A percentile compares a stretch with the other conserved stretches of the same genome.
These are phyloP conservation scores for Halictus rubicundus DNA, from an alignment of 1,140 invertebrate species.

Conservation along the genomic window DNA sequence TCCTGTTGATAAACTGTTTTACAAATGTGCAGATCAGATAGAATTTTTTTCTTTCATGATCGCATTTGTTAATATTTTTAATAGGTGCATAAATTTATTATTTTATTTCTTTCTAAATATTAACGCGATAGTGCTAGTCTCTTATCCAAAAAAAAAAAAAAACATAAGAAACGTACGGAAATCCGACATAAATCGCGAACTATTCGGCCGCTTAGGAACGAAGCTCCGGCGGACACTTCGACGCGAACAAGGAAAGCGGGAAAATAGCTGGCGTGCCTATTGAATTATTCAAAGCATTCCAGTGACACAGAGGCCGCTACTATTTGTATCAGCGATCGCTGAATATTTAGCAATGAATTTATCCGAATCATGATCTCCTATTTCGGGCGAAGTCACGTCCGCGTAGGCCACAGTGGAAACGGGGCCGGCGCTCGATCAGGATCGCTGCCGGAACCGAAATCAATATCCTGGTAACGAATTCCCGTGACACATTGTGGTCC, in stretches of 20 bases:
- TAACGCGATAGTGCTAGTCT: too few species aligned
- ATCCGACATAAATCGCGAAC: too few species aligned
- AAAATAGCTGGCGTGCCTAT: slow-evolving; percentile 41
- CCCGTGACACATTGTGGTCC: neutral
- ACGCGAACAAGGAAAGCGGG: slow-evolving; percentile 35
- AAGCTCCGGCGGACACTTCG: slow-evolving; percentile 1
- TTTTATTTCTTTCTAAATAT: too few species aligned
- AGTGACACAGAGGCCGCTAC: slow-evolving; percentile 22
- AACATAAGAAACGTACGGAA: too few species aligned
- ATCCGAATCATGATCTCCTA: slow-evolving; percentile 61
- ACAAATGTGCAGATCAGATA: too few species aligned
- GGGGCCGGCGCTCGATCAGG: neutral
- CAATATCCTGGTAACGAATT: slow-evolving; percentile 28
- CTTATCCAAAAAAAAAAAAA: too few species aligned
- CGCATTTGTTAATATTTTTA: too few species aligned
- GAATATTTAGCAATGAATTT: slow-evolving; percentile 66
- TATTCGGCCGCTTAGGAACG: too few species aligned
- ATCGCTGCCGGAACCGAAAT: neutral
- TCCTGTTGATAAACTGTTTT: too few species aligned
- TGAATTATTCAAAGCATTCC: slow-evolving; percentile 61
- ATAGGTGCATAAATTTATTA: too few species aligned
- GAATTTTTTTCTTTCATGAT: too few species aligned
- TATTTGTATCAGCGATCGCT: slow-evolving; percentile 54
- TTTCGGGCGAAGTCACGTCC: slow-evolving; percentile 37
- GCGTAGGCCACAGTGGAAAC: neutral